Conservation (phyloP, 2,888 invertebrate species). For the Drosophila falleni region DNA sequence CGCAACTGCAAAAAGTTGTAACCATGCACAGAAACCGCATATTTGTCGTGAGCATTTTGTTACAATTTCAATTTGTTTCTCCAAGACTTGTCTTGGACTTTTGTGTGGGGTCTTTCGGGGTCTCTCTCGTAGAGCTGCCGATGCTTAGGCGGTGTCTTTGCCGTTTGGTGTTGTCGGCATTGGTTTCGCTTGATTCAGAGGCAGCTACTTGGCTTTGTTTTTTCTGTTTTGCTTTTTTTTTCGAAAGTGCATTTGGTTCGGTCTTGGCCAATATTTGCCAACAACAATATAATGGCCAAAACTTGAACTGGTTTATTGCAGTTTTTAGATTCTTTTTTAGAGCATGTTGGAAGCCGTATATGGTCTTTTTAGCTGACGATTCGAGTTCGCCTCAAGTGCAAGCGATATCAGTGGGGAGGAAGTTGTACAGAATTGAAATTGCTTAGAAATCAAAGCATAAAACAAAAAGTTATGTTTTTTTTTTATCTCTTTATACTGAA, state of each 20-base stretch:
- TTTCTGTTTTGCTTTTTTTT: slow-evolving; percentile 28
- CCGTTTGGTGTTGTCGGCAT: slow-evolving; percentile 56
- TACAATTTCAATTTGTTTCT: slow-evolving; percentile 78
- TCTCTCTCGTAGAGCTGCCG: slow-evolving; percentile 11
- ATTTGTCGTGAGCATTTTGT: slow-evolving; percentile 80
- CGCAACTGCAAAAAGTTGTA: slow-evolving; percentile 31
- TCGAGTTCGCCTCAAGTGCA: slow-evolving; percentile 50
- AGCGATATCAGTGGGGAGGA: slow-evolving; percentile 29
- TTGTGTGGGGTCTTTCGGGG: slow-evolving; percentile 39
- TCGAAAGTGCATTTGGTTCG: slow-evolving; percentile 73
- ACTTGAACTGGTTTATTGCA: slow-evolving; percentile 76
- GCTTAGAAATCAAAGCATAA: neutral
- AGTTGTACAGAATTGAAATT: slow-evolving; percentile 18
- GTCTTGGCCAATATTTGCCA: slow-evolving; percentile 78
- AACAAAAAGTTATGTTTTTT: neutral
- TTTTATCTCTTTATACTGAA: no score
- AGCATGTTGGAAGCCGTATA: slow-evolving; percentile 44
- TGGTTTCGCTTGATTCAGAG: slow-evolving; percentile 56
- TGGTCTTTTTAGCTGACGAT: slow-evolving; percentile 40
- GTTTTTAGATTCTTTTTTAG: slow-evolving; percentile 60
- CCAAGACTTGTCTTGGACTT: slow-evolving; percentile 57
- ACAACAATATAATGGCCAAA: slow-evolving; percentile 50
- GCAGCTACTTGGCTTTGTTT: slow-evolving; percentile 50
- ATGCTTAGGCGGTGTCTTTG: slow-evolving; percentile 40
- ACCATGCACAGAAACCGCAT: slow-evolving; percentile 67